Conservation (phyloP, 2,888 invertebrate species). For the Clunio marinus region DNA sequence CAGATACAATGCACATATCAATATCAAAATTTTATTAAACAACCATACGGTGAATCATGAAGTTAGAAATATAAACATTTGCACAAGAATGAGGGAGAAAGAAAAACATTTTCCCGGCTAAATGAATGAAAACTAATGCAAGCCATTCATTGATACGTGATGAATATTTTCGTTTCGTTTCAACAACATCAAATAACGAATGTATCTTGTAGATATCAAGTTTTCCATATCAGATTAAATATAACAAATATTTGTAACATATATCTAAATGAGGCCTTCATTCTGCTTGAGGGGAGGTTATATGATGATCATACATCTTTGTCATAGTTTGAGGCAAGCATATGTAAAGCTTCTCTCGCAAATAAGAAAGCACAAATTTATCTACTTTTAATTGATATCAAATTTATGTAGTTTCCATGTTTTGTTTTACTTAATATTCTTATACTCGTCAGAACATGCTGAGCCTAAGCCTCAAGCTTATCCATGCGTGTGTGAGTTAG, state of each 20-base stretch:
- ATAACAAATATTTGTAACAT: background rate
- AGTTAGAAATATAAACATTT: no score
- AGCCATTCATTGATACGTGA: background rate
- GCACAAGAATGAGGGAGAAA: background rate
- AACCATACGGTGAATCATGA: no score
- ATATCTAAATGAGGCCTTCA: background rate
- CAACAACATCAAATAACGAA: background rate
- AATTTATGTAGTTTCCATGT: constrained; percentile 29
- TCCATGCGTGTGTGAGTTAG: background rate
- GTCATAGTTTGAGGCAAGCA: background rate
- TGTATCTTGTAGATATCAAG: background rate
- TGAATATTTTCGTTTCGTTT: background rate
- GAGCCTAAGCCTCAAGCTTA: background rate
- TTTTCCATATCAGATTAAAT: constrained; percentile 10
- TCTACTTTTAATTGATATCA: constrained; percentile 39
- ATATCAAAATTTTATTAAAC: no score
- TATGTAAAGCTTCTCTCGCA: background rate
- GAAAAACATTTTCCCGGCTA: no score
- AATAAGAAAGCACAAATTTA: constrained; percentile 26
- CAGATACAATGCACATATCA: no score
- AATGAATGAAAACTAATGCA: background rate
- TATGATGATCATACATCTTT: constrained; percentile 2
- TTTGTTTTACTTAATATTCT: background rate
- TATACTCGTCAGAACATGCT: background rate
- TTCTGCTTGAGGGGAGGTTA: background rate